Percentiles rank a stretch among this genome's conserved stretches.
Conservation (phyloP, 1,140 invertebrate genomes). For the Hypothenemus hampei region DNA sequence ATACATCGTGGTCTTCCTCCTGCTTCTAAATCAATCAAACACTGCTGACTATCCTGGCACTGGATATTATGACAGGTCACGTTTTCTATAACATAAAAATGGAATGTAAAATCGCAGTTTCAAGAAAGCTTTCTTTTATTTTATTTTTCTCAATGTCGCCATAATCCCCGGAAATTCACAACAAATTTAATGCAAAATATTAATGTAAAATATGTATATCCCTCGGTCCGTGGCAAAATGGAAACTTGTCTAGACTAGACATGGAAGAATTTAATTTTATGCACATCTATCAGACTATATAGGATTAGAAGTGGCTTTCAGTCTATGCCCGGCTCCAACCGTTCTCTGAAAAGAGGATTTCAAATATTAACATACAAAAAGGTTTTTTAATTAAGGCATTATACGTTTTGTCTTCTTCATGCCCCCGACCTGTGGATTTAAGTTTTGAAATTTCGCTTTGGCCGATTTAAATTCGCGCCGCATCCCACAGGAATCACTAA, state of each 20-base stretch:
- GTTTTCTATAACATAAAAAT: slow-evolving; percentile 52
- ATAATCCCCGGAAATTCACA: slow-evolving; percentile 4
- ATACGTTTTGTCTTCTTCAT: slow-evolving; percentile 6
- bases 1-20: slow-evolving; percentile 68
- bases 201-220: slow-evolving; percentile 21
- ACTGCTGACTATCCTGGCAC: slow-evolving; percentile 70
- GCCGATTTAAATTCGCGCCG: too few relatives aligned
- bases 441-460: too few relatives aligned
- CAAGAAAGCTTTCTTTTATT: too few relatives aligned
- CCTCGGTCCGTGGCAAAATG: slow-evolving; percentile 13
- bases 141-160: too few relatives aligned
- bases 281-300: slow-evolving; percentile 25
- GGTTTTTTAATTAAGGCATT: slow-evolving; percentile 24
- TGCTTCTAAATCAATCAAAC: slow-evolving; percentile 65
- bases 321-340: slow-evolving; percentile 6
- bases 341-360: slow-evolving; percentile 23
- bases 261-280: slow-evolving; percentile 22
- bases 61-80: slow-evolving; percentile 69
- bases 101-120: too few relatives aligned
- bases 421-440: slow-evolving; percentile 9
- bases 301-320: slow-evolving; percentile 20
- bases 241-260: slow-evolving; percentile 23
- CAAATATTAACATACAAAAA: slow-evolving; percentile 27
- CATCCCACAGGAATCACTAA: background rate
- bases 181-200: slow-evolving; percentile 22